These are phyloP conservation scores for Formicarius rufipectus DNA, from an alignment of 2,113 vertebrate species.

Conservation along the genomic window DNA sequence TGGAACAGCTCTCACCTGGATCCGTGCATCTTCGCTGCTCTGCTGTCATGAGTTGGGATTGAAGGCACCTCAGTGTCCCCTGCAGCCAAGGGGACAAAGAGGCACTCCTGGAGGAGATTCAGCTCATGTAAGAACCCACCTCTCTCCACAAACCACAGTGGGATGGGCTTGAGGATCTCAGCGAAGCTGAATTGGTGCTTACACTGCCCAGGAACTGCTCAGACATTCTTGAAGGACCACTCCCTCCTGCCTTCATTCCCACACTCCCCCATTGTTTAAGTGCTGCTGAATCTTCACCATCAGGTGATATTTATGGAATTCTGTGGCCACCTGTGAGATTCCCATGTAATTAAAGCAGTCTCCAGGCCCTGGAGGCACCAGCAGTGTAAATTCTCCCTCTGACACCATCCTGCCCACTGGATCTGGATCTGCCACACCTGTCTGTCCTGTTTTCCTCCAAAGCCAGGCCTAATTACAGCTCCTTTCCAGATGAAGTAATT, in stretches of 20 bases:
- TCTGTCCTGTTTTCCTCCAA: not conserved
- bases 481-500: not conserved
- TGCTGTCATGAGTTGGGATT: not conserved
- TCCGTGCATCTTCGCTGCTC: fast-evolving
- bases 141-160: not conserved
- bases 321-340: not conserved
- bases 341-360: not conserved
- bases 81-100: not conserved
- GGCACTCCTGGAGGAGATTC: not conserved
- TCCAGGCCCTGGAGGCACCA: slow-evolving; percentile 4
- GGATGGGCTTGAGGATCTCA: not conserved
- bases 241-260: not conserved
- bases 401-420: not conserved
- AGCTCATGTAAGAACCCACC: not conserved
- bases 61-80: not conserved
- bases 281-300: not conserved
- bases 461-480: not conserved
- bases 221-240: not conserved
- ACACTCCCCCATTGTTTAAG: not conserved
- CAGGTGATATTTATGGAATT: not conserved
- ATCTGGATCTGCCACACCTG: not conserved
- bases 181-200: not conserved
- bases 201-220: not conserved
- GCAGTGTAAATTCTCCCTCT: not conserved
- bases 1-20: not conserved